Percentiles rank a stretch among this genome's conserved stretches.
Conservation (phyloP, 2,888 invertebrate genomes). For the Lithosia quadra region DNA sequence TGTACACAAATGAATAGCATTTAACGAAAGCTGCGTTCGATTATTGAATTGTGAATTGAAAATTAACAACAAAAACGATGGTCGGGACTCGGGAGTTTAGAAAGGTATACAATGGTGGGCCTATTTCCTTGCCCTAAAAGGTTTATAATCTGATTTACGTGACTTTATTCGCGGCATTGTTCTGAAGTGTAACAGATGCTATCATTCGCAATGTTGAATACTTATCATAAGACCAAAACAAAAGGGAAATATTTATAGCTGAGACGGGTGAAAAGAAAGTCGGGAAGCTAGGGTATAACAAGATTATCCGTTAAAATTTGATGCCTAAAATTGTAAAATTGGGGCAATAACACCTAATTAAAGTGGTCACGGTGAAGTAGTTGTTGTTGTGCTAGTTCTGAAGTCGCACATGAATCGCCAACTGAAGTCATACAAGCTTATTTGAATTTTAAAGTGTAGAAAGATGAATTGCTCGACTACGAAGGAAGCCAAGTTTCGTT, state of each 20-base stretch:
- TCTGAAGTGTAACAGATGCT: background rate
- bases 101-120: slow-evolving; percentile 34
- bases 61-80: slow-evolving; percentile 53
- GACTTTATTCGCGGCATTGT: background rate
- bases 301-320: background rate
- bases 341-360: background rate
- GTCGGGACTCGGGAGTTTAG: slow-evolving; percentile 42
- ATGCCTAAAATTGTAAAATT: background rate
- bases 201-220: background rate
- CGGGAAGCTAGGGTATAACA: background rate
- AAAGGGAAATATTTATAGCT: background rate
- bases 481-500: too few species aligned
- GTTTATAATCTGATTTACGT: slow-evolving; percentile 22
- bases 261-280: background rate
- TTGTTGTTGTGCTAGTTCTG: background rate
- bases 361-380: background rate
- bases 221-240: background rate
- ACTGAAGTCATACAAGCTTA: background rate
- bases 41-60: slow-evolving; percentile 55
- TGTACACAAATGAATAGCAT: slow-evolving; percentile 45
- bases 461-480: too few species aligned
- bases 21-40: slow-evolving; percentile 55
- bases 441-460: too few species aligned
- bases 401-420: background rate
- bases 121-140: slow-evolving; percentile 24